Evolutionary conservation across 1,140 invertebrate genomes (phyloP), one percentile per base, ranked within the genome.

Genomic region (Aleiodes sp.): DNA sequence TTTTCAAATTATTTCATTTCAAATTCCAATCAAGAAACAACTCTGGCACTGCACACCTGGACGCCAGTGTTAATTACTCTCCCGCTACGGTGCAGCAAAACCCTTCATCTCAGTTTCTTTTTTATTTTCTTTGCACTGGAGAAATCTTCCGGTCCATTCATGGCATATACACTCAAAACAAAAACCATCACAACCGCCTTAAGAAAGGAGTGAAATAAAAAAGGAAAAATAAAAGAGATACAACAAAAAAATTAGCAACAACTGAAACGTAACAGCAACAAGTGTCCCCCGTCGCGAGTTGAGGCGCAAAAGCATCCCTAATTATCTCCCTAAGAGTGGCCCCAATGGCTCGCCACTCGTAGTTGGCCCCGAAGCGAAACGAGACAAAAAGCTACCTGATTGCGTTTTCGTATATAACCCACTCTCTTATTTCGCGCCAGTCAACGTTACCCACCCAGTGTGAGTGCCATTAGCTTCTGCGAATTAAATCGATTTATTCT

Each of bases 291-390:
- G 82, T 82, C 76, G 80, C 75, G 83, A 84, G 76, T 76, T 75
- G 82, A 84, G 76, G 75, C 77, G 81, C 82, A 80, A 83, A 84
- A 85, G 82, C 81, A 83, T 83, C 83, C 82, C 82, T 85, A 85
- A 85, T 85, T 85, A 85, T 80, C 75, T 77, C 76, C 68, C 76
- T 75, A 78, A 76, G 39, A 26, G 43, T 67, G 33, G n/a, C 78
- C 80, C 78, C 75, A 65, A 43, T 37, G 57, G 60, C 62, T 69
- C 56, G 39, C 31, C 43, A 26, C 72, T 46, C 69, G 65, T 28
- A 68, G 70, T 70, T 75, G 46, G 28, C 72, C 61, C 65, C 75
- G 71, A 74, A 80, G 78, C 78, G 76, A 82, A 79, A 81, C 78
- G 82, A 83, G 80, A 84, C 81, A 84, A 84, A 84, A 83, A 84